These are phyloP conservation scores for Cephus nigrinus DNA, from an alignment of 2,888 invertebrate species.

Conservation along the genomic window DNA sequence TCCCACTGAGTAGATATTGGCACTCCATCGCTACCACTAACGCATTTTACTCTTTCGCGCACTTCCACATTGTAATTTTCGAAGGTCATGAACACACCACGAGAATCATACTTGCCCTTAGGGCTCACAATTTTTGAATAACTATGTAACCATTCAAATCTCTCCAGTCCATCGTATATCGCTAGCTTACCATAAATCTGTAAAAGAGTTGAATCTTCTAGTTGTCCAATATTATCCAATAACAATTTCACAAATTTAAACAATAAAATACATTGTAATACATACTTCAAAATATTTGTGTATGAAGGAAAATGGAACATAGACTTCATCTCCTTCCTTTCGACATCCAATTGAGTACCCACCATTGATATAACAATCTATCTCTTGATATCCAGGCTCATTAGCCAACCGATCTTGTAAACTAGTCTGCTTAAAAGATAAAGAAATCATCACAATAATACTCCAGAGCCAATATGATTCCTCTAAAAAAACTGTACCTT, in stretches of 20 bases:
- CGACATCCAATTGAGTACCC: conserved; percentile 85
- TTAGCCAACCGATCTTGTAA: conserved; percentile 52
- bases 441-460: conserved; percentile 1
- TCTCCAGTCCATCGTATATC: conserved; percentile 77
- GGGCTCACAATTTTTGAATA: conserved; percentile 92
- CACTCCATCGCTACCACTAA: conserved; percentile 93
- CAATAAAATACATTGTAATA: conserved; percentile 8
- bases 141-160: conserved; percentile 95
- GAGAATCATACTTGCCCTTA: conserved; percentile 87
- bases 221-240: neutral
- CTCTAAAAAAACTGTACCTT: conserved; percentile 41
- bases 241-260: neutral
- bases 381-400: conserved; percentile 73
- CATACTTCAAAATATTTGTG: conserved; percentile 92
- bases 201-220: conserved; percentile 28
- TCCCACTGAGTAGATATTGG: conserved; percentile 99
- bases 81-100: conserved; percentile 95
- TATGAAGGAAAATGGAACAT: conserved; percentile 91
- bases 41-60: conserved; percentile 94
- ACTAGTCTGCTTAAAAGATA: conserved; percentile 21
- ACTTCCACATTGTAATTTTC: conserved; percentile 98
- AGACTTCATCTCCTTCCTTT: conserved; percentile 87
- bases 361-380: conserved; percentile 90
- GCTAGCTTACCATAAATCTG: conserved; percentile 88
- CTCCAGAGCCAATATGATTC: neutral